Percentiles rank a stretch among this genome's conserved stretches.
These are phyloP conservation scores for Thomomys bottae DNA, from an alignment of 2,113 vertebrate species.

Conservation along the genomic window DNA sequence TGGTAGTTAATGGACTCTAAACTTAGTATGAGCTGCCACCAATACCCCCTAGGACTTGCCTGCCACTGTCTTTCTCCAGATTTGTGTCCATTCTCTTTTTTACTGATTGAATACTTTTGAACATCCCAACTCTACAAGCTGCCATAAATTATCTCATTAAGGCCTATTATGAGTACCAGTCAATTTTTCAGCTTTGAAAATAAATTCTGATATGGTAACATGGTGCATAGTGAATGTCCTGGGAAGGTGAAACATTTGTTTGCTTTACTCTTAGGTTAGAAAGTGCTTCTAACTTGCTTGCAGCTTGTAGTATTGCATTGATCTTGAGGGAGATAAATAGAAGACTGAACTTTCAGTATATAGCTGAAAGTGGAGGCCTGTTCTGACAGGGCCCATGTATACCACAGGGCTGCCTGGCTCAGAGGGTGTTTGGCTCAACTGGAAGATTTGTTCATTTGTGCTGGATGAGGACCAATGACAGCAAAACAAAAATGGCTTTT, in stretches of 20 bases:
- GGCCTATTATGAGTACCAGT: slow-evolving; percentile 36
- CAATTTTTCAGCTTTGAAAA: slow-evolving; percentile 65
- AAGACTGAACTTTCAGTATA: slow-evolving; percentile 66
- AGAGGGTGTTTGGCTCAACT: slow-evolving; percentile 47
- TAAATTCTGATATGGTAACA: not conserved
- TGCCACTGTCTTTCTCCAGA: slow-evolving; percentile 60
- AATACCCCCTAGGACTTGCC: slow-evolving; percentile 20
- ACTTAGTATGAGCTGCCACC: not conserved
- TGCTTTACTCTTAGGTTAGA: slow-evolving; percentile 75
- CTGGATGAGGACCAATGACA: slow-evolving; percentile 62
- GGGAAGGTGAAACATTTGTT: slow-evolving; percentile 45
- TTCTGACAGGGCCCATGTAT: slow-evolving; percentile 62
- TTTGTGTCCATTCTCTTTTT: slow-evolving; percentile 45
- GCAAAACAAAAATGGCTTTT: slow-evolving; percentile 72
- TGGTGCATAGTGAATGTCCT: slow-evolving; percentile 37
- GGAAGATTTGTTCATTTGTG: slow-evolving; percentile 32
- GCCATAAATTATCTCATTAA: slow-evolving; percentile 6
- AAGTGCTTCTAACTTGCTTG: slow-evolving; percentile 73
- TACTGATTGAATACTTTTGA: not conserved
- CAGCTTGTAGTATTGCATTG: slow-evolving; percentile 72
- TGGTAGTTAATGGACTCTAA: slow-evolving; percentile 68
- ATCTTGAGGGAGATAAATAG: slow-evolving; percentile 66
- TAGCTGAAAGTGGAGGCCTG: slow-evolving; percentile 54
- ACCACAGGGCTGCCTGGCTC: slow-evolving; percentile 62
- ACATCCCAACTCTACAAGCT: not conserved